Percentiles rank a stretch among this genome's conserved stretches.
Conservation (phyloP, 1,140 invertebrate species). For the Tenebrio molitor region DNA sequence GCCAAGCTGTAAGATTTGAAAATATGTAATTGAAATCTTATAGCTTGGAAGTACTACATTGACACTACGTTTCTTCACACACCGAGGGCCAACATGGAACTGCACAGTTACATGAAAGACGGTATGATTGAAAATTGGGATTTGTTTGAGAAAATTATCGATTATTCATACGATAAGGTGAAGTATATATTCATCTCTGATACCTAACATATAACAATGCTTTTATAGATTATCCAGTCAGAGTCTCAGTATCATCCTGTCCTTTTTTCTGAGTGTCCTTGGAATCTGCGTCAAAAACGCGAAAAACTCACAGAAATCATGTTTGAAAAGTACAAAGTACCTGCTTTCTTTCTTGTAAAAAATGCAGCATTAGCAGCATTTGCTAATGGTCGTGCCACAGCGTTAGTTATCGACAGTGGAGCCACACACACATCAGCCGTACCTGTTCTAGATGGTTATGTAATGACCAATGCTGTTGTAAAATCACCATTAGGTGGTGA, state of each 20-base stretch:
- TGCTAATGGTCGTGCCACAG: conserved; percentile 92
- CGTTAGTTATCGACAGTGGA: conserved; percentile 92
- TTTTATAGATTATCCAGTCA: conserved; percentile 79
- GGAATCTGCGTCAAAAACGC: conserved; percentile 88
- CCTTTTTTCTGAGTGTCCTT: conserved; percentile 94
- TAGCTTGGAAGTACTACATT: conserved; percentile 82
- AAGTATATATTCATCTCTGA: not conserved
- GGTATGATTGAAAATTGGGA: conserved; percentile 98
- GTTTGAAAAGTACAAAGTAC: conserved; percentile 97
- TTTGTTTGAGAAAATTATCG: conserved; percentile 91
- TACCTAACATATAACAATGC: not conserved
- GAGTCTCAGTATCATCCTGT: conserved; percentile 92
- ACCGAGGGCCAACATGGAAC: conserved; percentile 87
- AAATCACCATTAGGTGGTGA: conserved; percentile 92
- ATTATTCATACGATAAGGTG: conserved; percentile 90
- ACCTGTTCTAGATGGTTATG: conserved; percentile 92
- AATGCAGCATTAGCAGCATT: conserved; percentile 95
- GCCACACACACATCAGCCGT: conserved; percentile 95
- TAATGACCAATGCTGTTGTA: conserved; percentile 90
- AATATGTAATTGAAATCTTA: conserved; percentile 6
- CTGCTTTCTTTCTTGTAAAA: conserved; percentile 95
- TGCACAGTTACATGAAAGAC: conserved; percentile 92
- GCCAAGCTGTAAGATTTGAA: not conserved
- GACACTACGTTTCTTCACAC: conserved; percentile 91
- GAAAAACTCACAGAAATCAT: conserved; percentile 94